phyloP scores from a whole-genome alignment of 2,113 vertebrate species.

The Limanda limanda region DNA sequence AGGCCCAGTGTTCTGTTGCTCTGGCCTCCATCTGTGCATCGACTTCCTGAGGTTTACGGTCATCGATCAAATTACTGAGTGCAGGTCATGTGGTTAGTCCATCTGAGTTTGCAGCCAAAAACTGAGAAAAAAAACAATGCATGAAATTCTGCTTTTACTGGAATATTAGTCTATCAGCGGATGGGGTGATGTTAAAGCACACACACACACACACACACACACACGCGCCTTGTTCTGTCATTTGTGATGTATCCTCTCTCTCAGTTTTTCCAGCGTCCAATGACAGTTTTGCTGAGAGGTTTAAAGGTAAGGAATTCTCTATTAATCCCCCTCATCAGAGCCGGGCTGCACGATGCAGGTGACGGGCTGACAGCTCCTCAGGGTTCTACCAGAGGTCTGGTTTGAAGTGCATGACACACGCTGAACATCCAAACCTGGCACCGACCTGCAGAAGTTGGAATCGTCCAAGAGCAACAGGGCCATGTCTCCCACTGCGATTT shows the following conservation, averaged over 20 bases:
- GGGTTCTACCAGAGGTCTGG: neutral
- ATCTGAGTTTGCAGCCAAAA: slow-evolving; percentile 11
- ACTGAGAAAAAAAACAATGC: too few species aligned
- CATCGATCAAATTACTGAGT: slow-evolving; percentile 20
- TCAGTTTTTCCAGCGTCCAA: slow-evolving; percentile 55
- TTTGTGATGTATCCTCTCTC: slow-evolving; percentile 13
- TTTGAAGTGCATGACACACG: slow-evolving; percentile 20
- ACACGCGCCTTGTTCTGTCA: slow-evolving; percentile 19
- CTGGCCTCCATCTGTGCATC: neutral
- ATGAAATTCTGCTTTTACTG: slow-evolving; percentile 21
- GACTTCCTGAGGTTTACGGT: slow-evolving; percentile 9
- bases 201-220: slow-evolving; percentile 2
- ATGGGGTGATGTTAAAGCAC: slow-evolving; percentile 28
- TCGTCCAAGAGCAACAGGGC: neutral
- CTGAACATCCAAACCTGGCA: slow-evolving; percentile 14
- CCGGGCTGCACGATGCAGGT: neutral
- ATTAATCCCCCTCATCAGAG: slow-evolving; percentile 45
- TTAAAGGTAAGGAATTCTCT: slow-evolving; percentile 38
- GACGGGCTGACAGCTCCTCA: slow-evolving; percentile 23
- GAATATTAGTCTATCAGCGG: slow-evolving; percentile 21
- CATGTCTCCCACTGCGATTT: neutral
- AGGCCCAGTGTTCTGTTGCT: neutral
- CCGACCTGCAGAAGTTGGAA: neutral
- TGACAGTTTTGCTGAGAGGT: slow-evolving; percentile 54
- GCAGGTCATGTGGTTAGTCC: slow-evolving; percentile 2